Conservation (phyloP, 2,797 vertebrate genomes). For the Scolopax bukidnonensis region DNA sequence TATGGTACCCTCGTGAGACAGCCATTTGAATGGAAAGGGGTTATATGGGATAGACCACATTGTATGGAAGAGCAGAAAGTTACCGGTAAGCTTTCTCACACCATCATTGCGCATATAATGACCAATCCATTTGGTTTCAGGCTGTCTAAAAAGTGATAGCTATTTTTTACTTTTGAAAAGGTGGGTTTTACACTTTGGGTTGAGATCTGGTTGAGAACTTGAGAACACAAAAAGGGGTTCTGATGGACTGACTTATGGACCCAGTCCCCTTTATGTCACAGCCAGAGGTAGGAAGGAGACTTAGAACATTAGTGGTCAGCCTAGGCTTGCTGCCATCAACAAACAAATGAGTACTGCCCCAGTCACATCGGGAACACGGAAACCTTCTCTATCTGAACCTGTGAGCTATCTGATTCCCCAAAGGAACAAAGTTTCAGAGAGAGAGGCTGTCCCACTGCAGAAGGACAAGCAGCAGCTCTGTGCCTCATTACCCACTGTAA, state of each 20-base stretch:
- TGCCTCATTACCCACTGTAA: not conserved
- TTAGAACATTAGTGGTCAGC: not conserved
- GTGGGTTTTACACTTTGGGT: not conserved
- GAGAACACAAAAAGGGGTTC: not conserved
- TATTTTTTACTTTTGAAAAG: conserved; percentile 45
- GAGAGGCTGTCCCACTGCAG: not conserved
- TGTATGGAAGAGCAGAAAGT: not conserved
- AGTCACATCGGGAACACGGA: fast-evolving
- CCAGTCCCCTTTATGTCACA: not conserved
- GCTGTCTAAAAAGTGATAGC: conserved; percentile 9
- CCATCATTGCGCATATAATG: not conserved
- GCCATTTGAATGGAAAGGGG: not conserved
- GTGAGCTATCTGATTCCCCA: not conserved
- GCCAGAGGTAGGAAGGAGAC: not conserved
- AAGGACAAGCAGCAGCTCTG: not conserved
- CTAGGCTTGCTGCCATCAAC: not conserved
- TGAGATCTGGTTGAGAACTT: not conserved
- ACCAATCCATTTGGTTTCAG: not conserved
- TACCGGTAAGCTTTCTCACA: not conserved
- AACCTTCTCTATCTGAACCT: not conserved
- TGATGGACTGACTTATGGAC: not conserved
- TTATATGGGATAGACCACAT: not conserved
- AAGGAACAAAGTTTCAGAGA: not conserved
- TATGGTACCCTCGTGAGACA: not conserved
- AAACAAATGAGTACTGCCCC: not conserved